Conservation (phyloP, 2,797 vertebrate species). For the Nasua narica region DNA sequence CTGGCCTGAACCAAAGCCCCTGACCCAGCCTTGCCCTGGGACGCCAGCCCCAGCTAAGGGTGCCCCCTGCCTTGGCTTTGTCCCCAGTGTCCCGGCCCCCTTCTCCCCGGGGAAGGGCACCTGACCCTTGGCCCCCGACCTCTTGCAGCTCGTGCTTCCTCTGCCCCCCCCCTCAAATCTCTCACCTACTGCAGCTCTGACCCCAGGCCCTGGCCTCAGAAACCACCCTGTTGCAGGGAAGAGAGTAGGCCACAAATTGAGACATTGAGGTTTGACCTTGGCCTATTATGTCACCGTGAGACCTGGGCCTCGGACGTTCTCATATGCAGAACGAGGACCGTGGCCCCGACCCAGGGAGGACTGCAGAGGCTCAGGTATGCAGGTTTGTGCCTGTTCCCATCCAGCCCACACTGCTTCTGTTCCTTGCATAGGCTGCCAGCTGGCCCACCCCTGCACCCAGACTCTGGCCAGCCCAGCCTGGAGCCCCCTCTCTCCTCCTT, state of each 20-base stretch:
- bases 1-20: background rate
- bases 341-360: fast-evolving
- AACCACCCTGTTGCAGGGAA: too few relatives aligned
- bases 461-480: background rate
- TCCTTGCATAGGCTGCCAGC: background rate
- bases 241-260: background rate
- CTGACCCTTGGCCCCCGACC: background rate
- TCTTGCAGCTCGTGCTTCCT: fast-evolving
- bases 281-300: fast-evolving
- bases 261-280: fast-evolving
- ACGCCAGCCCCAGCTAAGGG: fast-evolving
- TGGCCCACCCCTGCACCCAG: background rate
- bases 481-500: background rate
- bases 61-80: background rate
- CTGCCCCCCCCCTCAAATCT: fast-evolving
- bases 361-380: background rate
- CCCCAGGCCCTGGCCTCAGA: background rate
- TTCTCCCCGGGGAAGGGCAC: fast-evolving
- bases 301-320: background rate
- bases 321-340: background rate
- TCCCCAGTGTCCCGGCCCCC: background rate
- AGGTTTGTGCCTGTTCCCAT: fast-evolving
- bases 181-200: fast-evolving
- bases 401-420: fast-evolving
- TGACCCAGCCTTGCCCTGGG: background rate